A percentile compares a stretch with the other conserved stretches of the same genome.
These are phyloP conservation scores for Porites evermanni DNA, from an alignment of 92 coral and sea anemone genomes.

Conservation along the genomic window DNA sequence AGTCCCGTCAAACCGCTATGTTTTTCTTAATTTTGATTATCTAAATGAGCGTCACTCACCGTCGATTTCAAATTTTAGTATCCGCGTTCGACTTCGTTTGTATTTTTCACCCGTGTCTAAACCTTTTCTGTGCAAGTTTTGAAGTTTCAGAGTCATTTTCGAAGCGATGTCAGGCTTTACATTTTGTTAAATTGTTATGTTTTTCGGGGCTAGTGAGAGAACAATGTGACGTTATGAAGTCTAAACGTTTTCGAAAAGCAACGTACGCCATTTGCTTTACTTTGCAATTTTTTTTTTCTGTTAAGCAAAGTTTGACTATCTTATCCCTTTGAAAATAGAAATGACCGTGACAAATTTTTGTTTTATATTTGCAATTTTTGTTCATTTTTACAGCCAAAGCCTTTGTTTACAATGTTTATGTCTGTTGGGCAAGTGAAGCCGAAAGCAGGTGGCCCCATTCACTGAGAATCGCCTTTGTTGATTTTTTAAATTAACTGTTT, in stretches of 20 bases:
- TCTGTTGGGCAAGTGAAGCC: neutral
- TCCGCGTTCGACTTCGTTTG: neutral
- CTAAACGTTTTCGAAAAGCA: neutral
- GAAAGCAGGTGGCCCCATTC: conserved; percentile 32
- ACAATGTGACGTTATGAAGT: neutral
- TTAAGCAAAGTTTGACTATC: neutral
- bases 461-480: conserved; percentile 2
- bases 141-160: too few species aligned
- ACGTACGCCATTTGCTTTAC: neutral
- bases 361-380: neutral
- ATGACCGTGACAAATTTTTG: neutral
- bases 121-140: neutral
- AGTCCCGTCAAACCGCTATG: conserved; percentile 7
- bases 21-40: neutral
- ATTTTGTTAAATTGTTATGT: neutral
- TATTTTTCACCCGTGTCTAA: neutral
- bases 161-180: neutral
- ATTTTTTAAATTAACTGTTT: conserved; percentile 13
- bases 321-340: neutral
- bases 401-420: conserved; percentile 5
- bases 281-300: neutral
- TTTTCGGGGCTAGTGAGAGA: neutral
- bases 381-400: neutral
- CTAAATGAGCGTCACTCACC: neutral
- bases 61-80: neutral